Conservation (phyloP, 2,888 invertebrate genomes). For the Eurytoma californica region DNA sequence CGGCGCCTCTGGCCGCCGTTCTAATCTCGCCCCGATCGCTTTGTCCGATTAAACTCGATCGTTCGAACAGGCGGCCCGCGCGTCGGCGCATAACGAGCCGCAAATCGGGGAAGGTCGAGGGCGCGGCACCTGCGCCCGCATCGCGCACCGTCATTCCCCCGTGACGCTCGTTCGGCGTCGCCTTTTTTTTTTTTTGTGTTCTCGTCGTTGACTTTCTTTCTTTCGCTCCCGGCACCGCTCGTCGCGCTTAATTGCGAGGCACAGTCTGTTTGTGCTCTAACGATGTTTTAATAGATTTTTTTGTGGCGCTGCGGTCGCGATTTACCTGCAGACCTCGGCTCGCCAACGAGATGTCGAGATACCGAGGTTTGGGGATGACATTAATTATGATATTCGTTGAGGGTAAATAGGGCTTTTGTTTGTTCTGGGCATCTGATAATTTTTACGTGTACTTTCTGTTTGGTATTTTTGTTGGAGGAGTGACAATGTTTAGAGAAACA, state of each 20-base stretch:
- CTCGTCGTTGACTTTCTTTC: neutral
- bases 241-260: neutral
- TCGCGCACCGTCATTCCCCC: conserved; percentile 21
- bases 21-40: conserved; percentile 41
- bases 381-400: neutral
- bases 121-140: conserved; percentile 30
- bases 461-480: too few relatives aligned
- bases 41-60: conserved; percentile 34
- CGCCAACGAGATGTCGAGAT: neutral
- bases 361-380: neutral
- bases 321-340: neutral
- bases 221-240: neutral
- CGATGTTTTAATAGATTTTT: conserved; percentile 2
- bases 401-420: neutral
- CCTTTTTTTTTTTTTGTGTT: neutral
- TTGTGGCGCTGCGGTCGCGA: neutral
- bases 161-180: conserved; percentile 10
- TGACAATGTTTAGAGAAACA: too few relatives aligned
- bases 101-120: conserved; percentile 25
- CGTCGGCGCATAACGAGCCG: conserved; percentile 1
- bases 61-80: conserved; percentile 7
- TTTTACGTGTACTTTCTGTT: too few relatives aligned
- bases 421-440: too few relatives aligned
- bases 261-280: neutral
- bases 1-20: neutral